Percentiles rank a stretch among this genome's conserved stretches.
phyloP scores from a whole-genome alignment of 2,888 invertebrate species.

The Monoplex corrugatus region DNA sequence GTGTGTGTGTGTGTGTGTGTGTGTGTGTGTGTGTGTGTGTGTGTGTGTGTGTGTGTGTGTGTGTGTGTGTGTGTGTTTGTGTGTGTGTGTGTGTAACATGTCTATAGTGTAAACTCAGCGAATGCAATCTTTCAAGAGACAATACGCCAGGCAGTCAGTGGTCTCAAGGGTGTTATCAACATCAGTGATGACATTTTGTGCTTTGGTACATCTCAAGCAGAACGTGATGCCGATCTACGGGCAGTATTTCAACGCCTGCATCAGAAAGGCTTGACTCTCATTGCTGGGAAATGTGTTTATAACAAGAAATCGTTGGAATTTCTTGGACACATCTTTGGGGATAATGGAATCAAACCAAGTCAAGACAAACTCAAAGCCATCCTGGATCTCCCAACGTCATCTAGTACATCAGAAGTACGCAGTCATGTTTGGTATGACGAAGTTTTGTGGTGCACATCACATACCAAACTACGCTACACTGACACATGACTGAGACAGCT shows the following conservation, averaged over 20 bases:
- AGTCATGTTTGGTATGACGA: slow-evolving; percentile 49
- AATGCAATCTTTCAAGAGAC: slow-evolving; percentile 68
- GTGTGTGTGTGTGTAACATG: too few species aligned
- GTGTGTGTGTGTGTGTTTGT: too few species aligned
- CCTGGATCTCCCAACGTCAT: slow-evolving; percentile 23
- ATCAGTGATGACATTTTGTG: slow-evolving; percentile 52
- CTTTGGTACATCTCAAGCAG: slow-evolving; percentile 33
- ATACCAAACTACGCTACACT: slow-evolving; percentile 48
- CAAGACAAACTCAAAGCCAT: slow-evolving; percentile 45
- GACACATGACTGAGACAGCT: slow-evolving; percentile 48
- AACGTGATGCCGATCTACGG: slow-evolving; percentile 49
- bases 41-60: too few species aligned
- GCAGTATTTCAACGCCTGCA: slow-evolving; percentile 31
- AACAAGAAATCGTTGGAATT: slow-evolving; percentile 47
- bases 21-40: too few species aligned
- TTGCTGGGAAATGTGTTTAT: slow-evolving; percentile 44
- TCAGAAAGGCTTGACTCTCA: slow-evolving; percentile 46
- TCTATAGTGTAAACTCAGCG: slow-evolving; percentile 62
- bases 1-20: too few species aligned
- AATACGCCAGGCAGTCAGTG: slow-evolving; percentile 76
- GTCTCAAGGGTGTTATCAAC: slow-evolving; percentile 42
- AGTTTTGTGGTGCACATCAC: slow-evolving; percentile 47
- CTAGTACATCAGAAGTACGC: slow-evolving; percentile 50
- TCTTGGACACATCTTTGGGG: slow-evolving; percentile 19
- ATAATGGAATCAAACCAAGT: slow-evolving; percentile 35